phyloP scores from a whole-genome alignment of 1,140 invertebrate genomes.

The Drosophila dunni region DNA sequence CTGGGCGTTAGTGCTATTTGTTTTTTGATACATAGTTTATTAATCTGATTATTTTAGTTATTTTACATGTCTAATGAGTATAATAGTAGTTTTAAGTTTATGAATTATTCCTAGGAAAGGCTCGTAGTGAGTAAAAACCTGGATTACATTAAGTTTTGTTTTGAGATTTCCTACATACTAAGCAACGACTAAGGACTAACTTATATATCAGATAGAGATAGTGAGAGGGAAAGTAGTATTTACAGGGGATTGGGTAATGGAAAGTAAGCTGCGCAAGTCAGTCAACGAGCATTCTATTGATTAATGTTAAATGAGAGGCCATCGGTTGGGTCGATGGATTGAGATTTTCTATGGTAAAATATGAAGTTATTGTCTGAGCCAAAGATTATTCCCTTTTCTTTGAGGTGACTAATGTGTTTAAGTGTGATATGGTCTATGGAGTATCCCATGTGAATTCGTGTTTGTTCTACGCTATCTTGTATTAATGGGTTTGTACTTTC shows the following conservation, averaged over 20 bases:
- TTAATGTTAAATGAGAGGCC: not conserved
- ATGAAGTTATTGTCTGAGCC: slow-evolving; percentile 4
- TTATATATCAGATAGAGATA: not conserved
- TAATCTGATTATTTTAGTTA: not conserved
- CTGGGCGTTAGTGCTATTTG: not conserved
- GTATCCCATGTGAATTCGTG: not conserved
- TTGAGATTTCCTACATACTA: not conserved
- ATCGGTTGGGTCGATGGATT: not conserved
- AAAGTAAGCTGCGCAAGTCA: not conserved
- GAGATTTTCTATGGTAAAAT: slow-evolving; percentile 11
- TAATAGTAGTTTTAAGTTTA: not conserved
- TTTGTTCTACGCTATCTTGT: not conserved
- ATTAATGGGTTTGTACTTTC: not conserved
- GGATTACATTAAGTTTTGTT: not conserved
- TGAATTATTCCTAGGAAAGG: slow-evolving; percentile 7
- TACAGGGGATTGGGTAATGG: not conserved
- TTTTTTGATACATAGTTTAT: not conserved
- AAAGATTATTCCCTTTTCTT: not conserved
- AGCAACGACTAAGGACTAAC: not conserved
- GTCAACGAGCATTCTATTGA: slow-evolving; percentile 6
- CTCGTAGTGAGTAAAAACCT: slow-evolving; percentile 4
- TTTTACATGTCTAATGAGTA: not conserved
- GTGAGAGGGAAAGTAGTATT: not conserved
- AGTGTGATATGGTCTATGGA: not conserved
- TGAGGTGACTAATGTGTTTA: slow-evolving; percentile 6